Conservation (phyloP, 1,140 invertebrate genomes). For the Nebria ingens region DNA sequence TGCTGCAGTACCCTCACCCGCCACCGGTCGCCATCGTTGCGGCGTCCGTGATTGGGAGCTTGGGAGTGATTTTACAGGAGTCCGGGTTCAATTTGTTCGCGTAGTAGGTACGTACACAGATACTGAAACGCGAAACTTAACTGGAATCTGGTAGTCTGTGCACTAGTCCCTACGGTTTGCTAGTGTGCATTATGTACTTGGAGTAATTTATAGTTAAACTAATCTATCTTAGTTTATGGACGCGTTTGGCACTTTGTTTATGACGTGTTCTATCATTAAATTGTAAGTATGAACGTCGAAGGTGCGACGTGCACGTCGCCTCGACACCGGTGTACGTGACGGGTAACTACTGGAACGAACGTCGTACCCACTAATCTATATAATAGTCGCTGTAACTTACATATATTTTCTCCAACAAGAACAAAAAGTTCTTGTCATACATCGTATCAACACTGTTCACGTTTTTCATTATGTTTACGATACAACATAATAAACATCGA, state of each 20-base stretch:
- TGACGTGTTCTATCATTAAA: constrained; percentile 1
- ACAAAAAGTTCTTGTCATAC: too few relatives aligned
- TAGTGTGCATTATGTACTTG: neutral
- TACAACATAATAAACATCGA: too few relatives aligned
- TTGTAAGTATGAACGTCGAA: constrained; percentile 6
- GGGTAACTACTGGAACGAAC: too few relatives aligned
- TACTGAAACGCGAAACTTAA: too few relatives aligned
- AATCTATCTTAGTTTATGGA: constrained; percentile 7
- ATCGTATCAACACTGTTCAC: too few relatives aligned
- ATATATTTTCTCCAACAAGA: too few relatives aligned
- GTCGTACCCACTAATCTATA: too few relatives aligned
- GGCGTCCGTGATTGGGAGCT: neutral
- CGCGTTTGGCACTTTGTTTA: constrained; percentile 5
- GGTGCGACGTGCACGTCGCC: neutral
- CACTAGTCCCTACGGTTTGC: neutral
- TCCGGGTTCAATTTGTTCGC: neutral
- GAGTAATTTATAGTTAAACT: constrained; percentile 4
- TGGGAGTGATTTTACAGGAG: neutral
- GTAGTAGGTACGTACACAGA: neutral
- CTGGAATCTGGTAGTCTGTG: too few relatives aligned
- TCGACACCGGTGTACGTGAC: neutral
- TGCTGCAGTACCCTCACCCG: too few relatives aligned
- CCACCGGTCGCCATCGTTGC: too few relatives aligned
- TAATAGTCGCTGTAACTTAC: too few relatives aligned
- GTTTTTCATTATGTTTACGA: too few relatives aligned